Base-by-base conservation (phyloP, 2,113 vertebrate genomes). In the Mugil cephalus region DNA sequence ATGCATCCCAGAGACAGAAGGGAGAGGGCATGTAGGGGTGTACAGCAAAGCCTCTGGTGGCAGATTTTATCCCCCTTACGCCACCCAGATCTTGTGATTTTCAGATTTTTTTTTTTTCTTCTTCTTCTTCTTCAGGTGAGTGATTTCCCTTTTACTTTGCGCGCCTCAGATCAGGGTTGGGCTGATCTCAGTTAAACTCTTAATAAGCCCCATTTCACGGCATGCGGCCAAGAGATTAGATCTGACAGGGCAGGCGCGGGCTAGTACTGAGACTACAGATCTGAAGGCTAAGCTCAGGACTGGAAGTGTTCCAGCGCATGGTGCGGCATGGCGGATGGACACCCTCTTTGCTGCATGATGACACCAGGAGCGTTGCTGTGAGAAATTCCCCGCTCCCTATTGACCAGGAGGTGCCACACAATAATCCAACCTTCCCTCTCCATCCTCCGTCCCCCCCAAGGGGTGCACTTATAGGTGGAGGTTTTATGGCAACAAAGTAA, bases 181-280 rank as follows among this genome's bases (percentile, higher is more conserved):
- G 61, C 66, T 90, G 86, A 90, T 91, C 87, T 77, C 82, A 82
- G 80, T 87, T 84, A 86, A 89, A 90, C 80, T 87, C 89, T 83
- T 87, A 92, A 91, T 91, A 91, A 91, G 87, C 74, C 83, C 85
- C 61, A 88, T 92, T 91, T 93, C 83, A 88, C 79, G 73, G 87
- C 86, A 74, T 55, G 77, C 83, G 21, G 87, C 81, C 83, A 69
- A 82, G 82, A 90, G 90, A 93, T 90, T 90, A 92, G 69, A 90
- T 89, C 82, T 88, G 84, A 90, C 91, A 87, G 88, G 70, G 78
- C 74, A 79, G 79, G 63, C 85, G 76, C 83, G 85, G 82, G 82
- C 80, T 74, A 81, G 78, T 73, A 75, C 76, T 79, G 86, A 88
- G 71, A 75, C 80, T 85, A 73, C 80, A 88, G 87, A 79, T 91